phyloP scores from a whole-genome alignment of 2,113 vertebrate genomes.

The Colinus virginianus region DNA sequence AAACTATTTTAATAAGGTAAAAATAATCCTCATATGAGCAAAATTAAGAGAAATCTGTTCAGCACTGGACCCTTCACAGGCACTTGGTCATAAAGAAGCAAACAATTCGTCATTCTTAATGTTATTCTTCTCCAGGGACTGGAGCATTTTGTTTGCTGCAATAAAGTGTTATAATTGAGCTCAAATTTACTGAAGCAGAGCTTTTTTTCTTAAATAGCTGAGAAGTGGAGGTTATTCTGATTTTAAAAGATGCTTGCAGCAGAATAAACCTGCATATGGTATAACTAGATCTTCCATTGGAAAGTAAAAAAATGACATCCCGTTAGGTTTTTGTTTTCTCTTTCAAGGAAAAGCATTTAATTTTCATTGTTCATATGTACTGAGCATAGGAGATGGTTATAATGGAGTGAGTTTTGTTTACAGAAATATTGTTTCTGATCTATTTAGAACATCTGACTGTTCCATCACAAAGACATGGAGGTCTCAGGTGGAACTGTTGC shows the following conservation, averaged over 20 bases:
- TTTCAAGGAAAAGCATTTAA: slow-evolving; percentile 5
- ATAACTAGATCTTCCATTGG: not conserved
- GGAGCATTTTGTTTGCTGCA: slow-evolving; percentile 46
- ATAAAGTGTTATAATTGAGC: slow-evolving; percentile 46
- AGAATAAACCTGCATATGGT: not conserved
- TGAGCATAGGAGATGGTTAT: slow-evolving; percentile 15
- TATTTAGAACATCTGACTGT: slow-evolving; percentile 53
- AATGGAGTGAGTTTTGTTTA: slow-evolving; percentile 27
- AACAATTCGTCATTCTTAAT: slow-evolving; percentile 18
- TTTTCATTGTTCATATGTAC: not conserved
- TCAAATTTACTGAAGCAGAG: not conserved
- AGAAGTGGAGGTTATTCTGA: slow-evolving; percentile 7
- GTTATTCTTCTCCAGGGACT: slow-evolving; percentile 41
- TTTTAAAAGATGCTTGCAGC: not conserved
- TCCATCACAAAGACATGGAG: slow-evolving; percentile 13
- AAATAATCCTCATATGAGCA: slow-evolving; percentile 10
- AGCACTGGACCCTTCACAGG: not conserved
- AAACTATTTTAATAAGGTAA: slow-evolving; percentile 7
- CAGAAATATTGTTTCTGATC: slow-evolving; percentile 43
- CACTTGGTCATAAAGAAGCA: slow-evolving; percentile 26
- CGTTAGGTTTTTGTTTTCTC: not conserved
- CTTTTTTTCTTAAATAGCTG: not conserved
- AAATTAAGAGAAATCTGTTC: slow-evolving; percentile 17
- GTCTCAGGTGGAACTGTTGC: not conserved
- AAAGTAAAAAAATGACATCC: not conserved